A percentile compares a stretch with the other conserved stretches of the same genome.
Evolutionary conservation across 2,888 invertebrate genomes (phyloP).

Genomic region (Sceliomorpha sp.): DNA sequence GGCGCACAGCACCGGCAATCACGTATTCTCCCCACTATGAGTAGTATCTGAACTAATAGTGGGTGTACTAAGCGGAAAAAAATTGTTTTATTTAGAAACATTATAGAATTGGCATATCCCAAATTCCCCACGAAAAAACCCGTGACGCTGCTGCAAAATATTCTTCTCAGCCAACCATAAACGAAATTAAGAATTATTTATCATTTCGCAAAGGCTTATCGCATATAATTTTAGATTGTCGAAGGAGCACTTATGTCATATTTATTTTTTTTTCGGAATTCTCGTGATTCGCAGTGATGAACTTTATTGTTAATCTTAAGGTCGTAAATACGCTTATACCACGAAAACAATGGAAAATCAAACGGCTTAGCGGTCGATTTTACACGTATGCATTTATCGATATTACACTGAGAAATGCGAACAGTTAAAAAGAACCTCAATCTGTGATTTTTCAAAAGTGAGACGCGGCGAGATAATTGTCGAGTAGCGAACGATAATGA

Average conservation of each 20-base stretch:
- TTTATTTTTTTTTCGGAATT: conserved; percentile 9
- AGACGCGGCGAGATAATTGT: neutral
- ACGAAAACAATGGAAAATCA: too few relatives aligned
- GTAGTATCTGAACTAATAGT: too few relatives aligned
- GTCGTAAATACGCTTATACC: neutral
- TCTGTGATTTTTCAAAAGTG: neutral
- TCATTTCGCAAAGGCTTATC: conserved; percentile 18
- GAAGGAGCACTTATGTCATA: conserved; percentile 26
- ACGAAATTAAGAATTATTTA: too few relatives aligned
- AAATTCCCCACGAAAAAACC: too few relatives aligned
- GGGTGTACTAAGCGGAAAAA: too few relatives aligned
- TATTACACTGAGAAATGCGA: conserved; percentile 12
- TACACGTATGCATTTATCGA: conserved; percentile 2
- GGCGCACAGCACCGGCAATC: too few relatives aligned
- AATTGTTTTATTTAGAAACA: too few relatives aligned
- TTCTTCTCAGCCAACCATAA: too few relatives aligned
- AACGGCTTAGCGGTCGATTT: conserved; percentile 2
- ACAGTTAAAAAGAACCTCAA: neutral
- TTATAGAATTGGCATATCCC: too few relatives aligned
- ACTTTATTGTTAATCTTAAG: neutral
- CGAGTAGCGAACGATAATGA: neutral
- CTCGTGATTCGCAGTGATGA: conserved; percentile 1
- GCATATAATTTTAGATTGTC: conserved; percentile 34
- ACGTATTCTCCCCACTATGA: too few relatives aligned
- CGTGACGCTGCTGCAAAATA: too few relatives aligned